phyloP scores from a whole-genome alignment of 2,113 vertebrate genomes.

The Engraulis encrasicolus region DNA sequence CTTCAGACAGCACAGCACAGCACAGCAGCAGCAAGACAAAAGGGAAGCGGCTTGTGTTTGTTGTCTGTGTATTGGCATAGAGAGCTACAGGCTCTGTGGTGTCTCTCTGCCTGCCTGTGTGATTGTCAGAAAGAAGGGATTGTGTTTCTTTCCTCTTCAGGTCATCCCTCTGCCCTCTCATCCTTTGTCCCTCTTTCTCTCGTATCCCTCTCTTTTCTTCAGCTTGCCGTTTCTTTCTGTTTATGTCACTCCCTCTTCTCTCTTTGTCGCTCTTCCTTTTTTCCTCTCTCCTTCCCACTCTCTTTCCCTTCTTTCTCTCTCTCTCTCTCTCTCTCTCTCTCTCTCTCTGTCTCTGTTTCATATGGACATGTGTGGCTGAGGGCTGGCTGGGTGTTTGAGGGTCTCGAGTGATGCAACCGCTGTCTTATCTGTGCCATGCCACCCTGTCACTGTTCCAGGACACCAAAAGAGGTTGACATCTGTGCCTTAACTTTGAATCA shows the following conservation, averaged over 20 bases:
- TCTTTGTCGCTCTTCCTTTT: not conserved
- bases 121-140: conserved; percentile 4
- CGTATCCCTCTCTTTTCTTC: too few species aligned
- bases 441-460: not conserved
- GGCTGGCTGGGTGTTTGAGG: not conserved
- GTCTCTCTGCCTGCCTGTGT: too few species aligned
- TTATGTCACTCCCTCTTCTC: too few species aligned
- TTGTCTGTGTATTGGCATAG: not conserved
- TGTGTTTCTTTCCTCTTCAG: too few species aligned
- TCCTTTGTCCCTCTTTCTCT: too few species aligned
- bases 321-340: not conserved
- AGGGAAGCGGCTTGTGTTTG: not conserved
- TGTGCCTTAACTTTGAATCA: too few species aligned
- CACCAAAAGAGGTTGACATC: too few species aligned
- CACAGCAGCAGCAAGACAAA: not conserved
- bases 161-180: too few species aligned
- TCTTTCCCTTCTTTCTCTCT: not conserved
- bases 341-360: not conserved
- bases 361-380: not conserved
- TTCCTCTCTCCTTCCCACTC: not conserved
- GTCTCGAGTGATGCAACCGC: conserved; percentile 6
- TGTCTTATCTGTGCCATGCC: not conserved
- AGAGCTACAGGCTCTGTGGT: not conserved
- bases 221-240: too few species aligned
- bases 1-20: too few species aligned